A percentile compares a stretch with the other conserved stretches of the same genome.
These are phyloP conservation scores for Coleophora deauratella DNA, from an alignment of 2,888 invertebrate genomes.

Conservation along the genomic window DNA sequence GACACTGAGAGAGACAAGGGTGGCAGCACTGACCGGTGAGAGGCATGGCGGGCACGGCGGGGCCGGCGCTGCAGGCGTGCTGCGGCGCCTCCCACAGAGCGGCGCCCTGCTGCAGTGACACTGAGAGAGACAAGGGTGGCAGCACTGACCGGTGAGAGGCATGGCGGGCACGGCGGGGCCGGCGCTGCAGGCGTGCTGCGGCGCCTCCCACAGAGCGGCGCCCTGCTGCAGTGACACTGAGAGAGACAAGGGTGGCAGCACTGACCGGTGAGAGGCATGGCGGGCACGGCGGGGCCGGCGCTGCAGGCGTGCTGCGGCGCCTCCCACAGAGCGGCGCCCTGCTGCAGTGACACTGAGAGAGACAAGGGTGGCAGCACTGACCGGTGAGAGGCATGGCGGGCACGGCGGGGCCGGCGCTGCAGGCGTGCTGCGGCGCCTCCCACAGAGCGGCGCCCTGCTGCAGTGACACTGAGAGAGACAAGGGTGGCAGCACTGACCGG, in stretches of 20 bases:
- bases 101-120: slow-evolving; percentile 79
- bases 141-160: slow-evolving; percentile 79
- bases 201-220: slow-evolving; percentile 65
- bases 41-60: slow-evolving; percentile 73
- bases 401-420: slow-evolving; percentile 62
- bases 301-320: slow-evolving; percentile 80
- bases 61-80: slow-evolving; percentile 77
- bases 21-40: slow-evolving; percentile 75
- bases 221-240: slow-evolving; percentile 83
- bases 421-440: slow-evolving; percentile 79
- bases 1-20: too few species aligned
- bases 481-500: slow-evolving; percentile 68
- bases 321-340: slow-evolving; percentile 71
- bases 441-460: slow-evolving; percentile 75
- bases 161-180: slow-evolving; percentile 68
- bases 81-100: slow-evolving; percentile 73
- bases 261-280: not conserved
- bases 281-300: slow-evolving; percentile 29
- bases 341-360: slow-evolving; percentile 84
- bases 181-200: slow-evolving; percentile 79
- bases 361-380: slow-evolving; percentile 48
- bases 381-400: slow-evolving; percentile 79
- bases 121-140: not conserved
- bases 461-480: slow-evolving; percentile 81
- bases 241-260: slow-evolving; percentile 22